Evolutionary conservation across 2,113 vertebrate species (phyloP).

Genomic region (Motacilla tschutschensis): DNA sequence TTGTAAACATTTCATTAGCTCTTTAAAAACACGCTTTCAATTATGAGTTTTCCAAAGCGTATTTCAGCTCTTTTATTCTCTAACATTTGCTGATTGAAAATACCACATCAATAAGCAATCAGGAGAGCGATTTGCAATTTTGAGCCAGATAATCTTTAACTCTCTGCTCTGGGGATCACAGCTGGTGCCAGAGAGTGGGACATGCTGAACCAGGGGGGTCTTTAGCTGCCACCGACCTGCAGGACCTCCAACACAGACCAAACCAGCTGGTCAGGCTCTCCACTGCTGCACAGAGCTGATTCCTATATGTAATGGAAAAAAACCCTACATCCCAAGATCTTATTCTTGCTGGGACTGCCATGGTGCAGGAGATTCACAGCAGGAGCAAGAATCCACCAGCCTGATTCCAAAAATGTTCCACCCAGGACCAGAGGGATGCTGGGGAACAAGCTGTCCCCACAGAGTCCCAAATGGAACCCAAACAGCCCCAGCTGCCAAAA

Average conservation of each 20-base stretch:
- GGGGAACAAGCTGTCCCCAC: background rate
- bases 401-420: background rate
- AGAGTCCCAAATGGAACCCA: background rate
- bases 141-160: background rate
- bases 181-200: background rate
- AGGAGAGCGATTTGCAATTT: background rate
- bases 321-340: background rate
- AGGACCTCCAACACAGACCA: background rate
- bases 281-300: fast-evolving
- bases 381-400: background rate
- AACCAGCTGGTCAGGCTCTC: background rate
- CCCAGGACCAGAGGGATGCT: background rate
- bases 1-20: conserved; percentile 6
- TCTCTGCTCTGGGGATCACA: background rate
- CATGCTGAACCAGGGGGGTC: background rate
- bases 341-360: background rate
- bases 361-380: background rate
- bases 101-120: conserved; percentile 15
- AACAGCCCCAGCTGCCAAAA: background rate
- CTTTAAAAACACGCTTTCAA: conserved; percentile 13
- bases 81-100: background rate
- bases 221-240: background rate
- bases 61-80: background rate
- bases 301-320: background rate
- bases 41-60: background rate